Conservation (phyloP, 1,140 invertebrate genomes). For the Heliconius congener region DNA sequence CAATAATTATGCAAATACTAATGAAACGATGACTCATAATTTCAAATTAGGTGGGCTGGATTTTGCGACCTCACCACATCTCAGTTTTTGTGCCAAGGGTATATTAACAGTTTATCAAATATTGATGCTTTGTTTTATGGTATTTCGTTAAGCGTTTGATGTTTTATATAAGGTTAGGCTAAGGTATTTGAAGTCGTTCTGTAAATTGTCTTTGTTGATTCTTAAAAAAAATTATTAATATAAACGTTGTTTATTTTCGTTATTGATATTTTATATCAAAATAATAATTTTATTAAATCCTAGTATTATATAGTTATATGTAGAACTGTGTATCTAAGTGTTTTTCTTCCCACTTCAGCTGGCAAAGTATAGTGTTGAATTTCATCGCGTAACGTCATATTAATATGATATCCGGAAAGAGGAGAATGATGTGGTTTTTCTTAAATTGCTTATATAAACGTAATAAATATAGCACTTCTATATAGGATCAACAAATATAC, state of each 20-base stretch:
- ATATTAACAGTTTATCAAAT: conserved; percentile 18
- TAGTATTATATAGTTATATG: too few species aligned
- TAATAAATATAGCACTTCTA: neutral
- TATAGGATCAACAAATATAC: neutral
- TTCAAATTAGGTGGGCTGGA: conserved; percentile 26
- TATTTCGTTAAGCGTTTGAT: neutral
- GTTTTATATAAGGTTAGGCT: neutral
- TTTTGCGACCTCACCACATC: conserved; percentile 18
- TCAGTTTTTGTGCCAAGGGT: conserved; percentile 28
- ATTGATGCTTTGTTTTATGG: conserved; percentile 14
- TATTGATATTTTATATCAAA: neutral
- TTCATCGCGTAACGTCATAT: too few species aligned
- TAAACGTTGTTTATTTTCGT: neutral
- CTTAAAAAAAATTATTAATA: neutral
- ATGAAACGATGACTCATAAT: neutral
- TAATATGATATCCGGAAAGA: too few species aligned
- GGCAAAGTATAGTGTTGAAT: too few species aligned
- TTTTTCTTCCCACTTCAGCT: too few species aligned
- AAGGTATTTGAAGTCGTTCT: neutral
- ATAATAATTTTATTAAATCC: too few species aligned
- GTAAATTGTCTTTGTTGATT: conserved; percentile 13
- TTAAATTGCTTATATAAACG: too few species aligned
- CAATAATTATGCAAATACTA: conserved; percentile 14
- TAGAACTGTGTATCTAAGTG: neutral
- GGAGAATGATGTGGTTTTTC: too few species aligned